Evolutionary conservation across 1,140 invertebrate species (phyloP), one percentile per base, ranked within the genome.

Genomic region (Rhagoletis pomonella): DNA sequence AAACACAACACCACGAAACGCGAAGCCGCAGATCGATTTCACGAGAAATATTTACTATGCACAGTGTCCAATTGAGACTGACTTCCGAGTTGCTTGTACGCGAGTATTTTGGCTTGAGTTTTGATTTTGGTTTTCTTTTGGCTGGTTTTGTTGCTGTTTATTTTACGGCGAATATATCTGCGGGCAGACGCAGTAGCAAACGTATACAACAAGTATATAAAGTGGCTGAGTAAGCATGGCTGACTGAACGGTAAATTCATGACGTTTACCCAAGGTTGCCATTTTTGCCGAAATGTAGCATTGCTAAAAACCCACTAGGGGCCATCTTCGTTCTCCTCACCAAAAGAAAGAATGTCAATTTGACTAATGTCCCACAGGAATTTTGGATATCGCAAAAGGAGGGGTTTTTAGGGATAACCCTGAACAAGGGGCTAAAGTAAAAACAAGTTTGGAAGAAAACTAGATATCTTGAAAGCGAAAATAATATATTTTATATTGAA

Each of bases 241-340:
- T 4, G n/a, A 81, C 5, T 81, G 73, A 81, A 81, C 73, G 73
- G 73, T 81, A 81, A 81, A 81, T 81, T 81, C 73, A 81, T 81
- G 73, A 81, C 73, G 73, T 81, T 81, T 81, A 29, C 29, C 29
- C 29, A 29, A 29, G 29, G 29, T 29, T 29, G 29, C 29, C 29
- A 29, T 29, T 29, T 29, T 29, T 29, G 29, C 29, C 29, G 29
- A 29, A 29, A 29, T 29, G 29, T 29, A 29, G 29, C 29, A 29
- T 29, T 29, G 29, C 29, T 29, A 29, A 29, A 29, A 29, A 29
- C 29, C 29, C 29, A 29, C 29, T 29, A 29, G 1, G 29, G 29
- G 29, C 29, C 29, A 29, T 29, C 29, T 29, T 29, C 29, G 29
- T 29, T 29, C 29, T 29, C 29, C 29, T 29, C 29, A 29, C 29